Evolutionary conservation across 2,888 invertebrate genomes (phyloP).

Genomic region (Tetrapedia diversipes): DNA sequence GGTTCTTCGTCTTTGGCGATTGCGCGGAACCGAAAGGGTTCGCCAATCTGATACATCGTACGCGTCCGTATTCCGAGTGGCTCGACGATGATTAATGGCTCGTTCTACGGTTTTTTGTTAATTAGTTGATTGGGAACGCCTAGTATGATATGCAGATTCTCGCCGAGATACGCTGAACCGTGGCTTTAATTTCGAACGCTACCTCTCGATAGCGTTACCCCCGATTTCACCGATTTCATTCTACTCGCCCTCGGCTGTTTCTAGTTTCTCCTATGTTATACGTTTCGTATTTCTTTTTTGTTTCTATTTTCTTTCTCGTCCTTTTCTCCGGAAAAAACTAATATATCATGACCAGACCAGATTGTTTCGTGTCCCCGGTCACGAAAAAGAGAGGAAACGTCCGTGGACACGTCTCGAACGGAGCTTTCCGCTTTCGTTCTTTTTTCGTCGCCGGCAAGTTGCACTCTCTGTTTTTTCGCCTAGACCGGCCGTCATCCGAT

Average conservation of each 20-base stretch:
- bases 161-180: constrained; percentile 74
- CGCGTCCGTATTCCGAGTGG: constrained; percentile 70
- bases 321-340: not conserved
- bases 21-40: constrained; percentile 76
- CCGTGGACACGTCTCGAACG: constrained; percentile 34
- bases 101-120: constrained; percentile 79
- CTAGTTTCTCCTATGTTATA: not conserved
- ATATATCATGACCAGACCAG: constrained; percentile 21
- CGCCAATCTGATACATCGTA: constrained; percentile 79
- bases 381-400: constrained; percentile 26
- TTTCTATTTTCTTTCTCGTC: too few species aligned
- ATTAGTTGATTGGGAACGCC: constrained; percentile 82
- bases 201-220: constrained; percentile 70
- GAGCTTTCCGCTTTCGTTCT: constrained; percentile 36
- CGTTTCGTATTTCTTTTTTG: not conserved
- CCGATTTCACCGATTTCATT: constrained; percentile 62
- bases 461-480: constrained; percentile 58
- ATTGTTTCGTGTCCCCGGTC: constrained; percentile 15
- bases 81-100: constrained; percentile 80
- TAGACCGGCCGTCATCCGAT: constrained; percentile 73
- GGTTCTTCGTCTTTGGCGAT: constrained; percentile 65
- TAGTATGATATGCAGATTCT: constrained; percentile 82
- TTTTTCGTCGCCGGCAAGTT: constrained; percentile 45
- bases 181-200: constrained; percentile 73
- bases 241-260: constrained; percentile 9